These are phyloP conservation scores for Melanostigma gelatinosum DNA, from an alignment of 2,113 vertebrate species.

Conservation along the genomic window DNA sequence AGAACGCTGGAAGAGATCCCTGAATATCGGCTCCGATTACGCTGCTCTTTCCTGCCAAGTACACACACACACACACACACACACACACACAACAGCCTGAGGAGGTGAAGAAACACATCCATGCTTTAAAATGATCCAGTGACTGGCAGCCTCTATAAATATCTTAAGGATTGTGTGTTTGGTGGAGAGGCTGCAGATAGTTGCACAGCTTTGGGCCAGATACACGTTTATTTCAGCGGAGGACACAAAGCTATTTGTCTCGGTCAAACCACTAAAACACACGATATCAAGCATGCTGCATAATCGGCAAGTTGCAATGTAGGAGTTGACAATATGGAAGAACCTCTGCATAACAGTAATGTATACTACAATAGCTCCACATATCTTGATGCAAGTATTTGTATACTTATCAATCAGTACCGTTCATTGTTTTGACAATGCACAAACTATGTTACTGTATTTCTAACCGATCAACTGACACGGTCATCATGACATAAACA, in stretches of 20 bases:
- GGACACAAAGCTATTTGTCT: neutral
- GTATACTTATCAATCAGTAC: neutral
- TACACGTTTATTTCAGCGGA: neutral
- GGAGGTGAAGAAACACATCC: neutral
- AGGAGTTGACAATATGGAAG: neutral
- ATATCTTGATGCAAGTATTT: neutral
- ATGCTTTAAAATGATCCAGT: neutral
- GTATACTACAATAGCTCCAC: neutral
- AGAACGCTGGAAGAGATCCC: slow-evolving; percentile 14
- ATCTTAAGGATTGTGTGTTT: neutral
- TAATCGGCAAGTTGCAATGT: neutral
- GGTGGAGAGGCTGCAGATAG: slow-evolving; percentile 2
- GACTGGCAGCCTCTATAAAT: neutral
- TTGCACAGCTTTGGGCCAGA: neutral
- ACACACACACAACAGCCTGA: slow-evolving; percentile 2
- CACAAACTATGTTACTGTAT: neutral
- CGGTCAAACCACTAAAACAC: neutral
- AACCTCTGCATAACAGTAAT: neutral
- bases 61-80: neutral
- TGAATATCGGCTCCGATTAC: slow-evolving; percentile 13
- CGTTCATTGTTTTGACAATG: neutral
- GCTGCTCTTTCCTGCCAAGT: neutral
- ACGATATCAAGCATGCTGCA: neutral
- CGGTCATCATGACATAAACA: neutral
- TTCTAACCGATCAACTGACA: neutral